These are phyloP conservation scores for Pseudorasbora parva DNA, from an alignment of 2,113 vertebrate genomes.

Conservation along the genomic window DNA sequence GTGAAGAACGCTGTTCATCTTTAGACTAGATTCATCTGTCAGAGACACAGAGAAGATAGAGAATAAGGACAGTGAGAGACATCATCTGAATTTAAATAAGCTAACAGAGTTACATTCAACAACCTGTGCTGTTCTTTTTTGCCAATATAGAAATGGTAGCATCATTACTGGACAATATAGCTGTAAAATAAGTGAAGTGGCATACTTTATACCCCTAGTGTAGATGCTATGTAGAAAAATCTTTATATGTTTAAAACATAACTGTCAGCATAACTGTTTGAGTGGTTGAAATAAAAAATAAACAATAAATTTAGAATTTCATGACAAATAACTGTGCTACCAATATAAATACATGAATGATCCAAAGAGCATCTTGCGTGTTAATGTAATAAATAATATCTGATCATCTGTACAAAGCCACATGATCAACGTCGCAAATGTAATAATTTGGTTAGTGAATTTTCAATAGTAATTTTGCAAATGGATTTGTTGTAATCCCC, in stretches of 20 bases:
- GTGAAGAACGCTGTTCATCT: conserved; percentile 94
- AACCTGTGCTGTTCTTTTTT: conserved; percentile 1
- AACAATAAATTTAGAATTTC: neutral
- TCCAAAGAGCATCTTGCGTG: too few species aligned
- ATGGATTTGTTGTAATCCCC: neutral
- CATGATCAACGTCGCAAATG: neutral
- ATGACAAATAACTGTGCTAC: too few species aligned
- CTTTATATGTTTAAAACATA: neutral
- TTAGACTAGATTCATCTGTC: conserved; percentile 87
- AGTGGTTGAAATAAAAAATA: too few species aligned
- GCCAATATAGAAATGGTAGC: neutral
- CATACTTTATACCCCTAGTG: neutral
- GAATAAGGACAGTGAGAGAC: neutral
- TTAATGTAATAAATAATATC: neutral
- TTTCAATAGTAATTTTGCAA: neutral
- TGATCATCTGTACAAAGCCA: neutral
- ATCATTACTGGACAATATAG: neutral
- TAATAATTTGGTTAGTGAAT: neutral
- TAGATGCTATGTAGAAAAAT: neutral
- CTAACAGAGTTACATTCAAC: neutral
- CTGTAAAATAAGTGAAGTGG: neutral
- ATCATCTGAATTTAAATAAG: conserved; percentile 12
- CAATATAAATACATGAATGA: too few species aligned
- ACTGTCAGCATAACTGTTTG: neutral
- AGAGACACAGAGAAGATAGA: conserved; percentile 23